These are phyloP conservation scores for Trisateles emortualis DNA, from an alignment of 2,888 invertebrate species.

Conservation along the genomic window DNA sequence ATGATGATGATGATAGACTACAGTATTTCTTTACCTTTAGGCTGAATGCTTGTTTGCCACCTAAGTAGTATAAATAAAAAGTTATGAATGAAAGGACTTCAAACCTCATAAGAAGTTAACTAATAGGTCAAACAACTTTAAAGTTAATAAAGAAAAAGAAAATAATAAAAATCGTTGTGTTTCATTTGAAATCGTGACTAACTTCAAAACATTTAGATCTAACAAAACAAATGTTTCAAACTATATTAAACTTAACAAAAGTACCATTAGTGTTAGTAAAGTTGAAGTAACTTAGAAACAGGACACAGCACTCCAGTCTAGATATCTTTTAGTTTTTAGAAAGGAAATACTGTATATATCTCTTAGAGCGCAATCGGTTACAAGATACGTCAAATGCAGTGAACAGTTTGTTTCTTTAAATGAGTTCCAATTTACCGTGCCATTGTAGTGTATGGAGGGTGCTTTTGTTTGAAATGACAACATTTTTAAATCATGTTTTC, in stretches of 20 bases:
- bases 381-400: conserved; percentile 35
- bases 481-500: not conserved
- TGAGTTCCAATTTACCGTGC: conserved; percentile 36
- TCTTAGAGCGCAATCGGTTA: conserved; percentile 11
- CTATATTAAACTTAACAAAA: conserved; percentile 1
- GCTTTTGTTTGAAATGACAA: not conserved
- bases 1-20: too few relatives aligned
- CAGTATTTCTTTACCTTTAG: too few relatives aligned
- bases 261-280: conserved; percentile 6
- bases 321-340: conserved; percentile 5
- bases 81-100: not conserved
- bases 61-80: too few relatives aligned
- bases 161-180: not conserved
- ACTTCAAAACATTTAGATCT: not conserved
- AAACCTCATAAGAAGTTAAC: not conserved
- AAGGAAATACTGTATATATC: conserved; percentile 6
- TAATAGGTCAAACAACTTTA: not conserved
- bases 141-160: not conserved
- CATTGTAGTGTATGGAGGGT: not conserved
- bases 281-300: conserved; percentile 1
- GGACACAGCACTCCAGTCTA: not conserved
- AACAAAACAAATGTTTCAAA: not conserved
- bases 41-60: too few relatives aligned
- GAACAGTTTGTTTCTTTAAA: conserved; percentile 29
- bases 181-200: not conserved